Evolutionary conservation across 2,113 vertebrate species (phyloP).

Genomic region (Lophura nycthemera): DNA sequence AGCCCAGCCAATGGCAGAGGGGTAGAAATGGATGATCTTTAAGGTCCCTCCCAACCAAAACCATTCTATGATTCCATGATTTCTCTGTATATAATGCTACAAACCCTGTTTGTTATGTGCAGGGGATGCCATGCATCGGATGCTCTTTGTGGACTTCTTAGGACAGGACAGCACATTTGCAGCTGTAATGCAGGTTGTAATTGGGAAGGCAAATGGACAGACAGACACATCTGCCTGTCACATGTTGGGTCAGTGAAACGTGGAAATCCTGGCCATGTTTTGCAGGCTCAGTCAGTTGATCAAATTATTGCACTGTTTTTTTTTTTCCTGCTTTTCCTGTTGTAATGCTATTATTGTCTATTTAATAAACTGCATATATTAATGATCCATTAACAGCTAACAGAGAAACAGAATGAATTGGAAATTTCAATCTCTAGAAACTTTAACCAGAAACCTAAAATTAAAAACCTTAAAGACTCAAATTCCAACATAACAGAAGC

Average conservation of each 20-base stretch:
- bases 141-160: neutral
- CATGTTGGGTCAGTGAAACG: neutral
- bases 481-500: neutral
- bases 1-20: too few species aligned
- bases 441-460: neutral
- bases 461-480: neutral
- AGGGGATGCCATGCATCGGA: accelerated
- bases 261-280: neutral
- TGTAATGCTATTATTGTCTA: neutral
- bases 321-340: slow-evolving; percentile 25
- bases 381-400: neutral
- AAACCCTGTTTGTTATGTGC: neutral
- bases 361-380: neutral
- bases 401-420: neutral
- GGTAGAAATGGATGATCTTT: too few species aligned
- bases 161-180: neutral
- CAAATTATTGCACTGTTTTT: neutral
- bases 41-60: too few species aligned
- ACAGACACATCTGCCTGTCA: neutral
- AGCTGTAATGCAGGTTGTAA: neutral
- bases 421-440: neutral
- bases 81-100: neutral
- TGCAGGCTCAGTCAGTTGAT: neutral
- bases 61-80: neutral
- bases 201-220: neutral